A percentile compares a stretch with the other conserved stretches of the same genome.
phyloP scores from a whole-genome alignment of 2,888 invertebrate species.

The Ephialtes manifestator region DNA sequence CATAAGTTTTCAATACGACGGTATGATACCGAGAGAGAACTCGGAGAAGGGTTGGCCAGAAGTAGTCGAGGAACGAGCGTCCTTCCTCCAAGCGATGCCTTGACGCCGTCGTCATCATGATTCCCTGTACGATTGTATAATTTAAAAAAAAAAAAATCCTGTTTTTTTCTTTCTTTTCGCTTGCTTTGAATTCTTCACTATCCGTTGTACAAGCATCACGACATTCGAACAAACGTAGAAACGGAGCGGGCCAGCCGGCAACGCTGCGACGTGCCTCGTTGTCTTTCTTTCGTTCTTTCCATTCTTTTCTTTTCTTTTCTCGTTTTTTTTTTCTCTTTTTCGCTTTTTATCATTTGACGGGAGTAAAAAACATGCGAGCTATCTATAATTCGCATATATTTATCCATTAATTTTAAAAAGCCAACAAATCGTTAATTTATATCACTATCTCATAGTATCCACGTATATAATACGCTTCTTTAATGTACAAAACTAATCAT shows the following conservation, averaged over 20 bases:
- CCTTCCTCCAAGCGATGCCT: conserved; percentile 24
- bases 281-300: conserved; percentile 36
- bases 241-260: conserved; percentile 63
- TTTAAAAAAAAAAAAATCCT: conserved; percentile 31
- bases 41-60: conserved; percentile 45
- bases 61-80: conserved; percentile 46
- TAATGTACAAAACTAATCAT: conserved; percentile 72
- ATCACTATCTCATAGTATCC: conserved; percentile 68
- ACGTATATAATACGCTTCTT: conserved; percentile 60
- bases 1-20: conserved; percentile 19
- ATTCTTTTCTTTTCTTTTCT: neutral
- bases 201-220: conserved; percentile 42
- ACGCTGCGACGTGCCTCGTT: conserved; percentile 58
- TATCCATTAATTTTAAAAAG: conserved; percentile 61
- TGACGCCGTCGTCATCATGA: neutral
- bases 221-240: conserved; percentile 45
- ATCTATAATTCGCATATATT: conserved; percentile 53
- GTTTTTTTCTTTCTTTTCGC: neutral
- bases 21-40: conserved; percentile 13
- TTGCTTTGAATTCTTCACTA: conserved; percentile 26
- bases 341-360: conserved; percentile 41
- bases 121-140: conserved; percentile 34
- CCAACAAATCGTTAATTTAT: conserved; percentile 71
- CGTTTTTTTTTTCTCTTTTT: conserved; percentile 4
- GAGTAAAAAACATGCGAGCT: conserved; percentile 58